Conservation (phyloP, 2,797 vertebrate species). For the Sus cebifrons region DNA sequence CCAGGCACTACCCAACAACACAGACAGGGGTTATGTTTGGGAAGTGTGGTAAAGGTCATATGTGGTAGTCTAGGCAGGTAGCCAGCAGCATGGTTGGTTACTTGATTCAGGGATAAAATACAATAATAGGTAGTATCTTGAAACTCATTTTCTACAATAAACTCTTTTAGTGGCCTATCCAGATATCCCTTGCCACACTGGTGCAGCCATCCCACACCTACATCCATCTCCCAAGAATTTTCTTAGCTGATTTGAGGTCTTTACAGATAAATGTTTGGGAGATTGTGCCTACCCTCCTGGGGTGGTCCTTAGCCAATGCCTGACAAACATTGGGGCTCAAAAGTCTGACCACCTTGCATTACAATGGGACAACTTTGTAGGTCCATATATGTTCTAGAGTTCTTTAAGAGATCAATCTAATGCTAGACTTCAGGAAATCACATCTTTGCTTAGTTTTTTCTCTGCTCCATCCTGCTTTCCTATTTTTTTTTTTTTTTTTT, state of each 20-base stretch:
- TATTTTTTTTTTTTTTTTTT: neutral
- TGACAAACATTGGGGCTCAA: neutral
- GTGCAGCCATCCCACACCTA: neutral
- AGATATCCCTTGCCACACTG: neutral
- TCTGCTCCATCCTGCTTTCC: neutral
- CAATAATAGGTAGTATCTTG: neutral
- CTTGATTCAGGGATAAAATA: neutral
- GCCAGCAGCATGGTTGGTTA: neutral
- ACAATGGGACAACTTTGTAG: neutral
- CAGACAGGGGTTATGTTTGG: neutral
- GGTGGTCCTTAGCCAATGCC: neutral
- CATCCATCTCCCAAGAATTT: neutral
- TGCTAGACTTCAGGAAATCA: slow-evolving; percentile 3
- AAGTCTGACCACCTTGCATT: neutral
- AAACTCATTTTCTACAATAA: neutral
- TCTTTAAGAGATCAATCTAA: neutral
- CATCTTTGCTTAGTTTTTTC: neutral
- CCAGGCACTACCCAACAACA: neutral
- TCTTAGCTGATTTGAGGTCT: neutral
- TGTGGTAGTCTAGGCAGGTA: neutral
- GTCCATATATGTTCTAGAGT: neutral
- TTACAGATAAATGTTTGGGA: neutral
- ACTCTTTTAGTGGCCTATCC: neutral
- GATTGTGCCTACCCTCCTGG: neutral
- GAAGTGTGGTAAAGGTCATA: neutral